Evolutionary conservation across 2,797 vertebrate genomes (phyloP), one percentile per base, ranked within the genome.

Genomic region (Coccyzus lansbergi): DNA sequence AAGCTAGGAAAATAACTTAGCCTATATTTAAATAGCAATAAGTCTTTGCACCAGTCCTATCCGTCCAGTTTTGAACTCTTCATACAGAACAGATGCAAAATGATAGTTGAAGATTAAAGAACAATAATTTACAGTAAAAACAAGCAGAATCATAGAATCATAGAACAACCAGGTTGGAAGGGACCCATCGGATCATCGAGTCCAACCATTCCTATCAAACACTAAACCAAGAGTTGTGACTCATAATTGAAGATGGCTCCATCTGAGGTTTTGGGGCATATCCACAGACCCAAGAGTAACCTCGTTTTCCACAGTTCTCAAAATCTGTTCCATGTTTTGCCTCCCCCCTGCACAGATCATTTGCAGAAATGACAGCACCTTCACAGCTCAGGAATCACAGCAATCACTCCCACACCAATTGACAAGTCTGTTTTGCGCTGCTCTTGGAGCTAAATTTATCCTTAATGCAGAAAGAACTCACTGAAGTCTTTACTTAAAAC

Each of bases 401-500:
- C 56, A 68, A n/a, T 86, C 79, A 65, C 83, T 92, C 87, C 94
- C 82, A 91, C 92, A 78, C 55, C 62, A 46, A 34, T 65, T 88
- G 40, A 65, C 86, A 81, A 63, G 72, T 58, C 77, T 51, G 44
- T 21, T 59, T 34, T 11, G 38, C 63, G 15, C 55, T 55, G 58
- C 75, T 72, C 68, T 87, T 44, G 63, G 28, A 59, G 72, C 79
- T 88, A 92, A 69, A 94, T 94, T 89, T 81, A 95, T 63, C 89
- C 51, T 86, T 12, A 38, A 55, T 29, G 55, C 72, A 95, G 79
- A 81, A 81, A 40, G 69, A 89, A 69, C 38, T 62, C 62, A 83
- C 4, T 34, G n/a, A 80, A 74, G 49, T 11, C 75, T 93, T 75
- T 56, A 63, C 80, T 84, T 80, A n/a, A 79, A 42, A 44, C 51